Evolutionary conservation across 1,140 invertebrate species (phyloP).

Genomic region (Achatina immaculata): DNA sequence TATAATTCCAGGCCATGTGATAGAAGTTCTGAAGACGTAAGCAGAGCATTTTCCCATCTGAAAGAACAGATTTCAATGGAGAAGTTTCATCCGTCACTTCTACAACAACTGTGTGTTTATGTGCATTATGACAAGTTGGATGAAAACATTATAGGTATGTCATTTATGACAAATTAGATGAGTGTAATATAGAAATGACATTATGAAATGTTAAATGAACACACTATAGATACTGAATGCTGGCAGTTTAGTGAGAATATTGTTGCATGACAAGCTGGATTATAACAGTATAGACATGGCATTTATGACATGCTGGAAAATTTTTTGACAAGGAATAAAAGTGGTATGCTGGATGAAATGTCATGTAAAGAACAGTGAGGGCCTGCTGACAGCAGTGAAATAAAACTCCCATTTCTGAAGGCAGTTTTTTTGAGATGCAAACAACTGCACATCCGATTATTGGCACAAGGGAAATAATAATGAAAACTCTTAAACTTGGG

Average conservation of each 20-base stretch:
- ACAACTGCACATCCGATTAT: no score
- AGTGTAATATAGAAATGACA: not conserved
- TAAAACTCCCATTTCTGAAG: no score
- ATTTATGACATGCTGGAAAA: not conserved
- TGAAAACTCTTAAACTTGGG: no score
- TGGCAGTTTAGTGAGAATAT: not conserved
- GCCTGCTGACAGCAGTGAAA: no score
- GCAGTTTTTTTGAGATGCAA: no score
- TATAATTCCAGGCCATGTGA: slow-evolving; percentile 77
- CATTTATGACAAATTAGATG: not conserved
- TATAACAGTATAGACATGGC: not conserved
- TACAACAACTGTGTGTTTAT: slow-evolving; percentile 80
- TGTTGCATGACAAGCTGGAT: not conserved
- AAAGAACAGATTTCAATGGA: slow-evolving; percentile 76
- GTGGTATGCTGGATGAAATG: no score
- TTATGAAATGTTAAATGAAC: not conserved
- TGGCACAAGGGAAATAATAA: no score
- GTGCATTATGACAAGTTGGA: slow-evolving; percentile 81
- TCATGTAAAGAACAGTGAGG: no score
- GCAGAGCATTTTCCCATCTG: slow-evolving; percentile 70
- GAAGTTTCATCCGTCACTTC: slow-evolving; percentile 78
- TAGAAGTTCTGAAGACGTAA: slow-evolving; percentile 79
- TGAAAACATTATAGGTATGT: slow-evolving; percentile 84
- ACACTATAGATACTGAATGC: not conserved
- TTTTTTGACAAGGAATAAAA: no score